phyloP scores from a whole-genome alignment of 2,113 vertebrate species.

The Psilopsiagon aymara region DNA sequence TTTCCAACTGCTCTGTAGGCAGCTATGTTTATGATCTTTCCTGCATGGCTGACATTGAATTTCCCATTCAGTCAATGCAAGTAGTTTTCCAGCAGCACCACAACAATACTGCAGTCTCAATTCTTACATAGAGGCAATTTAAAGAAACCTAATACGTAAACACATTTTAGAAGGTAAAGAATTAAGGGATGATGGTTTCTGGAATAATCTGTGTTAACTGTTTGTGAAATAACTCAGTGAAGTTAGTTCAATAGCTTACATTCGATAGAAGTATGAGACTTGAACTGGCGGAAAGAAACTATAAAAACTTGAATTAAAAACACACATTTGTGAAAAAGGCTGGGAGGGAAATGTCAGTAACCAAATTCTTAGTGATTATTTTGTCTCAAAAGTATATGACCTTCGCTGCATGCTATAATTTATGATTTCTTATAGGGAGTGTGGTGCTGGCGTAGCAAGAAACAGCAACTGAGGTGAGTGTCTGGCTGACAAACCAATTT shows the following conservation, averaged over 20 bases:
- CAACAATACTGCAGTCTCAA: not conserved
- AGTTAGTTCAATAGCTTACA: not conserved
- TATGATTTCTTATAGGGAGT: conserved; percentile 16
- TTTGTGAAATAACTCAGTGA: not conserved
- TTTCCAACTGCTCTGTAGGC: not conserved
- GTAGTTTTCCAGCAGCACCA: not conserved
- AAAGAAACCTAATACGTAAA: not conserved
- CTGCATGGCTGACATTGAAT: not conserved
- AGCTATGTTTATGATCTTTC: not conserved
- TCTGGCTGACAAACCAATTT: conserved; percentile 49
- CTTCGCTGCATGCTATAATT: conserved; percentile 7
- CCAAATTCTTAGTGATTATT: conserved; percentile 27
- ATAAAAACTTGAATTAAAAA: conserved; percentile 52
- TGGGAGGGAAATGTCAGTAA: conserved; percentile 42
- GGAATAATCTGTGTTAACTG: not conserved
- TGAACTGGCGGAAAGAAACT: conserved; percentile 20
- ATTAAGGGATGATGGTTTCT: not conserved
- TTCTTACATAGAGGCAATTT: not conserved
- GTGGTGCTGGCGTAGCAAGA: conserved; percentile 6
- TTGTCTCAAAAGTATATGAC: conserved; percentile 9
- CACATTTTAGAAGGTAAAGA: not conserved
- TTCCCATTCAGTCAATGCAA: not conserved
- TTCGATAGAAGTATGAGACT: conserved; percentile 24
- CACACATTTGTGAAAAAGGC: not conserved
- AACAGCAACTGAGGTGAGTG: conserved; percentile 54